Percentiles rank a stretch among this genome's conserved stretches.
These are phyloP conservation scores for Diadophis punctatus DNA, from an alignment of 2,113 vertebrate species.

Conservation along the genomic window DNA sequence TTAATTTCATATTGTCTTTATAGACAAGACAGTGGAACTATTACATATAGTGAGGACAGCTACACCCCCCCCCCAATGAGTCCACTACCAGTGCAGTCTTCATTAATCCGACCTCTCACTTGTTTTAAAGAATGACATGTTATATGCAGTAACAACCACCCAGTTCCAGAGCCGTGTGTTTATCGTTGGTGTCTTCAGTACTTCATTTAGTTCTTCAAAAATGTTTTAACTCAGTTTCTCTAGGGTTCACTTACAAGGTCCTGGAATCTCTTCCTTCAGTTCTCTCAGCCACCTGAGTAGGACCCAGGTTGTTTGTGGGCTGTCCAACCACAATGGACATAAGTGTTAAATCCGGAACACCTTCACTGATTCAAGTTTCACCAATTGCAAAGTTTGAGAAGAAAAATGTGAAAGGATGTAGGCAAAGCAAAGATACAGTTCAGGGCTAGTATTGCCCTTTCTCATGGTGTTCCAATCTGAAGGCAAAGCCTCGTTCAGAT, in stretches of 20 bases:
- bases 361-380: not conserved
- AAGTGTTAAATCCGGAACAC: not conserved
- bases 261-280: not conserved
- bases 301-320: not conserved
- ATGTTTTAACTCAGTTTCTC: not conserved
- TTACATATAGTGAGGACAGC: not conserved
- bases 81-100: not conserved
- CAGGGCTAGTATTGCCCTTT: not conserved
- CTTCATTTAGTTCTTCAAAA: not conserved
- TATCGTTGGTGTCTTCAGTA: not conserved
- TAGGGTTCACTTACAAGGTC: rapidly evolving
- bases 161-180: not conserved
- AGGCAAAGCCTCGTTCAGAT: not conserved
- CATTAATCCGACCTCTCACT: not conserved
- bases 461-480: not conserved
- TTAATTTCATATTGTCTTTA: not conserved
- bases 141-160: not conserved
- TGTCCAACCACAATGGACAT: not conserved
- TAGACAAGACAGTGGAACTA: not conserved
- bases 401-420: not conserved
- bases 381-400: not conserved
- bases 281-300: not conserved
- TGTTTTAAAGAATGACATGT: not conserved
- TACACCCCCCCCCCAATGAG: not conserved
- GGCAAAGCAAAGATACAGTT: not conserved